Base-by-base conservation (phyloP, 2,888 invertebrate species). In the Agriopis leucophaearia region DNA sequence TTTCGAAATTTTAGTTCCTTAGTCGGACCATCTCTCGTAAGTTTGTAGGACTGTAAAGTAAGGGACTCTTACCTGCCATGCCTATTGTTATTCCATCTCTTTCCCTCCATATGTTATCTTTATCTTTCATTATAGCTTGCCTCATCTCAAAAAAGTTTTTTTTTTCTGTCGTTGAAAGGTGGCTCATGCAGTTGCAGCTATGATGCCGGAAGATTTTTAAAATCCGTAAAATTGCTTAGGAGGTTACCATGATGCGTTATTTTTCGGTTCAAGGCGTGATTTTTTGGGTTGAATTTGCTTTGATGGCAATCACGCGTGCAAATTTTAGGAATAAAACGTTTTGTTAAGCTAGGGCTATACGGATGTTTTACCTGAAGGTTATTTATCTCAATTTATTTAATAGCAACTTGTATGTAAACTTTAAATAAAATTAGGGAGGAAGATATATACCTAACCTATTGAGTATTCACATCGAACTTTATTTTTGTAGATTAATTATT, bases 1-100 rank as follows among this genome's bases (percentile, higher is more conserved):
- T 77, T 78, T 38, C 15, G n/a, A 55, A 55, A 27, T 27, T n/a
- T 8, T 55, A 55, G 55, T 55, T 55, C 42, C n/a, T 4, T 1
- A 0, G 0, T 27, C 44, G 5, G 0, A 18, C 42, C 42, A 27
- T 8, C 5, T 18, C 1, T 18, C 7, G 8, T 44, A 55, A 13
- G 1, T 42, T 42, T 2, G 55, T 42, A 18, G 8, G 42, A 6
- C 36, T 44, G 16, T 40, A 57, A 27, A 45, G 56, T 56, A 59
- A 47, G 50, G 59, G 45, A 48, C 78, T 83, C 78, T 82, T 88
- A 88, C 88, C 88, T 88, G 88, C 82, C 38, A 40, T 40, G 50
- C n/a, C 59, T 74, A 83, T 87, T 87, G 88, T 87, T 81, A 74
- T 78, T 82, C 78, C 72, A 56, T 83, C 79, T 68, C 76, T 64